A percentile compares a stretch with the other conserved stretches of the same genome.
phyloP scores from a whole-genome alignment of 2,888 invertebrate genomes.

The Antitype chi region DNA sequence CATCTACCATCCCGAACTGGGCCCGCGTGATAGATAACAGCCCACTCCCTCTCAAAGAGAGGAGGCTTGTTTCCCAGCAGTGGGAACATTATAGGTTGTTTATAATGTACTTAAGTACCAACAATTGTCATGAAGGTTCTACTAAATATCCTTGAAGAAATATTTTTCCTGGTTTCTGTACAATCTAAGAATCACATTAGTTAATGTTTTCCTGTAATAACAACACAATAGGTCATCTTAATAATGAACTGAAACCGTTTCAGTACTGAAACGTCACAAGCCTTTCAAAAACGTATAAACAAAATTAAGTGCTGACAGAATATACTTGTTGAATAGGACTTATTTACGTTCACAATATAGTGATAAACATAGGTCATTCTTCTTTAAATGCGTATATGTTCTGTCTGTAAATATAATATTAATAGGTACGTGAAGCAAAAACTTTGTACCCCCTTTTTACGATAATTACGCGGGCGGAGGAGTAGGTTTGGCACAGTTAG shows the following conservation, averaged over 20 bases:
- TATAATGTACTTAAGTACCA: background rate
- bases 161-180: slow-evolving; percentile 26
- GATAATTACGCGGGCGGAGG: too few species aligned
- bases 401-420: background rate
- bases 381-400: slow-evolving; percentile 13
- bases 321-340: slow-evolving; percentile 15
- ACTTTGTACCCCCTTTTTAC: too few species aligned
- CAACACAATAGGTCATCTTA: slow-evolving; percentile 57
- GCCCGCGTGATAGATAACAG: too few species aligned
- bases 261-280: slow-evolving; percentile 18
- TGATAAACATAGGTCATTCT: background rate
- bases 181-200: slow-evolving; percentile 44
- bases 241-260: slow-evolving; percentile 42
- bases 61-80: too few species aligned
- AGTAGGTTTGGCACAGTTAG: too few species aligned
- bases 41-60: too few species aligned
- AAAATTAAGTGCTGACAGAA: slow-evolving; percentile 11
- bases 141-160: slow-evolving; percentile 18
- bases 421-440: background rate
- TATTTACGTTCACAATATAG: slow-evolving; percentile 19
- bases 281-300: slow-evolving; percentile 43
- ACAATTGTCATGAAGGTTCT: slow-evolving; percentile 17
- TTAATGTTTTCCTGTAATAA: slow-evolving; percentile 56
- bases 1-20: too few species aligned
- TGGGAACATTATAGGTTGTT: too few species aligned